Evolutionary conservation across 2,113 vertebrate genomes (phyloP), one percentile per base, ranked within the genome.

Genomic region (Cricetomys ansorgei): DNA sequence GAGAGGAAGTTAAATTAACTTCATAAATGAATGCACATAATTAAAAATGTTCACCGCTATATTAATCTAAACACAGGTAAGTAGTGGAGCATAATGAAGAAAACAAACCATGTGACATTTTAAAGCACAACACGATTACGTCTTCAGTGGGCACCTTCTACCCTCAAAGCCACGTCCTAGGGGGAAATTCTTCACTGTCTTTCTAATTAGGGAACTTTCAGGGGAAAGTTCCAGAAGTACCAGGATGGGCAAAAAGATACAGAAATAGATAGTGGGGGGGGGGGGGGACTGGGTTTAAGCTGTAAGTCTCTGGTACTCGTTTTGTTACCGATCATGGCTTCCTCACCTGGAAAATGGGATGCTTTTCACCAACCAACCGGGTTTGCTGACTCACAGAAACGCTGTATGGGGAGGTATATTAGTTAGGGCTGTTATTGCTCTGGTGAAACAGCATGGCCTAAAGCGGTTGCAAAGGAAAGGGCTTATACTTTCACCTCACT

Each of bases 1-100:
- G 2, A 40, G 53, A 76, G 16, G n/a, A 84, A 93, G 88, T 95
- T 79, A 91, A 93, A 73, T 89, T 87, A 81, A 84, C 53, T 88
- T 55, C 86, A 57, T 29, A 88, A 70, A 72, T 55, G 31, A 73
- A 73, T 40, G 27, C 21, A 57, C 57, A 53, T 64, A 88, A 92
- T 83, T 95, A 93, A 94, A 95, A 94, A 23, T 34, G 89, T 67
- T 73, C 48, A 10, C 81, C 64, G 75, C 62, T 62, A 70, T 55
- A 89, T 93, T 89, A 64, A 92, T 59, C 43, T n/a, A 89, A 92
- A 76, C 62, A 77, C 21, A 89, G 87, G 37, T 67, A 88, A 57
- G 12, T 79, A 73, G 75, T 4, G 0, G 23, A 94, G 75, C 7
- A 85, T 65, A 91, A 95, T 40, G 57, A 50, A 70, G 40, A 72